phyloP scores from a whole-genome alignment of 2,888 invertebrate species.

The Parascotia fuliginaria region DNA sequence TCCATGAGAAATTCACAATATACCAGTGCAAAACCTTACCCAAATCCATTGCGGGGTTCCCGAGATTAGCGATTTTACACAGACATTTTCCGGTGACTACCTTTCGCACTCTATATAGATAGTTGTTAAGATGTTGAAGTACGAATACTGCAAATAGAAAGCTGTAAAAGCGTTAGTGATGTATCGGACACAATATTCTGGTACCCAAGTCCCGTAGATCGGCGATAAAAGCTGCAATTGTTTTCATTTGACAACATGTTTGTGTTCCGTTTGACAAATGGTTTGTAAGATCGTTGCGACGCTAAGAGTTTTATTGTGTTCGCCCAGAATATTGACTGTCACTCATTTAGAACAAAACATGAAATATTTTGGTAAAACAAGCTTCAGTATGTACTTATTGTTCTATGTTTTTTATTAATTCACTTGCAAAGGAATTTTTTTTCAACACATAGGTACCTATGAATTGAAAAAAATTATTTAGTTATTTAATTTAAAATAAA shows the following conservation, averaged over 20 bases:
- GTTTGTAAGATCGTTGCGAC: conserved; percentile 53
- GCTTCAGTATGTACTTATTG: background rate
- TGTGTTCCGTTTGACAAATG: conserved; percentile 63
- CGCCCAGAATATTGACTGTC: conserved; percentile 39
- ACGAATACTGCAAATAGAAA: conserved; percentile 25
- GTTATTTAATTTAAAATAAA: conserved; percentile 11
- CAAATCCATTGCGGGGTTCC: too few species aligned
- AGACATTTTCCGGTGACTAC: too few species aligned
- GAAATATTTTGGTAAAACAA: conserved; percentile 18
- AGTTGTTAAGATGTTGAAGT: background rate
- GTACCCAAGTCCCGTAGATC: conserved; percentile 40
- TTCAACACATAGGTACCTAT: too few species aligned
- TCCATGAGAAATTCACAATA: too few species aligned
- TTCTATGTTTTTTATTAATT: background rate
- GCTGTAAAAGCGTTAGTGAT: conserved; percentile 30
- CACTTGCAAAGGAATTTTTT: too few species aligned
- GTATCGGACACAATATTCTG: conserved; percentile 43
- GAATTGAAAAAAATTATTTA: too few species aligned
- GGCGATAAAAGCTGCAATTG: conserved; percentile 62
- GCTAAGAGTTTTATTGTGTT: conserved; percentile 46
- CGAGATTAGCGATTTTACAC: too few species aligned
- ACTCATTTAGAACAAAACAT: conserved; percentile 32
- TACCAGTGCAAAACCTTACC: too few species aligned
- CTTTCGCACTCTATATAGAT: too few species aligned
- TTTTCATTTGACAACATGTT: conserved; percentile 68